Base-by-base conservation (phyloP, 2,797 vertebrate species). In the Nannoperca australis region DNA sequence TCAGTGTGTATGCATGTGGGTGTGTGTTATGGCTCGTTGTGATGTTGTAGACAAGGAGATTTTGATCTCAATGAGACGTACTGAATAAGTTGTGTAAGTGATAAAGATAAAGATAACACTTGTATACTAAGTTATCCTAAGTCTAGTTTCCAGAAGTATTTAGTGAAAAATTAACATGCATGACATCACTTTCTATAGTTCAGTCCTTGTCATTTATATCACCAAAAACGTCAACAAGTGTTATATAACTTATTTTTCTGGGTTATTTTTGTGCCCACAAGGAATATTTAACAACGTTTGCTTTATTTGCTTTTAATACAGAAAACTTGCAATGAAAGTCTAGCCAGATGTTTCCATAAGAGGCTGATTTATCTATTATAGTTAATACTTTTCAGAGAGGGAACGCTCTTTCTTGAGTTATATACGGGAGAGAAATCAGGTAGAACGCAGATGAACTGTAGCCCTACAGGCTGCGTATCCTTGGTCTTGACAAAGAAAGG, bases 401-500 rank as follows among this genome's bases (percentile, higher is more conserved):
- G 22, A 72, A 34, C 58, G 60, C 54, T 50, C 49, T 50, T 4
- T 22, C 59, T 56, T 12, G 42, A 55, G 54, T 70, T 60, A 78
- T 77, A 63, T 55, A 73, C 3, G 11, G 42, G 22, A 63, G 49
- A 59, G 38, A 68, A 74, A 58, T 74, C 58, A 63, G 40, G 47
- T 45, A 56, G 70, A 78, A 34, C 27, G 66, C 32, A 81, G 77
- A 63, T 64, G 38, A 85, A 81, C 44, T 83, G 79, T 27, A 85
- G 68, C 81, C 63, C 73, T 55, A 45, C 63, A 75, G 65, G 62
- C 73, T 73, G 55, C 60, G 73, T 81, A 88, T 85, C 81, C 78
- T 78, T 75, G 84, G 81, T 85, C 70, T 77, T 88, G 86, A 88
- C 81, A 89, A 84, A 87, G 86, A 78, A 65, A 74, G 66, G 67